phyloP scores from a whole-genome alignment of 2,888 invertebrate genomes.

The Peribatodes rhomboidaria region DNA sequence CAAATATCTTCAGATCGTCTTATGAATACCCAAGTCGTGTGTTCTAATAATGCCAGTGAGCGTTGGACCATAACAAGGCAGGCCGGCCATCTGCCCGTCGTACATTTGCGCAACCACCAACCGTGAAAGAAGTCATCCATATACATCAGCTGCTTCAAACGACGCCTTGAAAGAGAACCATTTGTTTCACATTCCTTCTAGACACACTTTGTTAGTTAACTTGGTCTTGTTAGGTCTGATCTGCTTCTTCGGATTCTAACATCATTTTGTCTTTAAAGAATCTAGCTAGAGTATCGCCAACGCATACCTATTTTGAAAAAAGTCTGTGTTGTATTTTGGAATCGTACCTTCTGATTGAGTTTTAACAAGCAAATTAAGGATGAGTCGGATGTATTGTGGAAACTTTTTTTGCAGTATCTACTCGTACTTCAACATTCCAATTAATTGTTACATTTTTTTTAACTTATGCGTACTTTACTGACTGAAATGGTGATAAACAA shows the following conservation, averaged over 20 bases:
- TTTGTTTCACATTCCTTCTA: constrained; percentile 52
- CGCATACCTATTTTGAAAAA: background rate
- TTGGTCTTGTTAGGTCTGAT: constrained; percentile 1
- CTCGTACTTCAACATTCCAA: no score
- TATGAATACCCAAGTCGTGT: constrained; percentile 25
- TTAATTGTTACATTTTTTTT: no score
- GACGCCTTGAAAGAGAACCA: constrained; percentile 53
- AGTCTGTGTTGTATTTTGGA: background rate
- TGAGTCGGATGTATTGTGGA: no score
- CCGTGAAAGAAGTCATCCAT: constrained; percentile 65
- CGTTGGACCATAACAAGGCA: constrained; percentile 53
- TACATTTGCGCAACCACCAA: constrained; percentile 59
- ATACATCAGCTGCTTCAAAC: constrained; percentile 57
- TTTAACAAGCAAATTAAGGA: background rate
- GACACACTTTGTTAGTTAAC: constrained; percentile 12
- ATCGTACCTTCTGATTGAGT: background rate
- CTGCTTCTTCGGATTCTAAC: background rate
- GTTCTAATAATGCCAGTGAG: constrained; percentile 53
- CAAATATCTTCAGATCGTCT: background rate
- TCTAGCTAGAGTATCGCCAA: background rate
- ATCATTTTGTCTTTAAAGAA: background rate
- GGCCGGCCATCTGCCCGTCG: constrained; percentile 56
- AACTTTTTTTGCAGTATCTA: no score
- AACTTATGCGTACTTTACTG: no score
- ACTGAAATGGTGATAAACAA: no score